Conservation (phyloP, 2,888 invertebrate species). For the Embidobia sp. region DNA sequence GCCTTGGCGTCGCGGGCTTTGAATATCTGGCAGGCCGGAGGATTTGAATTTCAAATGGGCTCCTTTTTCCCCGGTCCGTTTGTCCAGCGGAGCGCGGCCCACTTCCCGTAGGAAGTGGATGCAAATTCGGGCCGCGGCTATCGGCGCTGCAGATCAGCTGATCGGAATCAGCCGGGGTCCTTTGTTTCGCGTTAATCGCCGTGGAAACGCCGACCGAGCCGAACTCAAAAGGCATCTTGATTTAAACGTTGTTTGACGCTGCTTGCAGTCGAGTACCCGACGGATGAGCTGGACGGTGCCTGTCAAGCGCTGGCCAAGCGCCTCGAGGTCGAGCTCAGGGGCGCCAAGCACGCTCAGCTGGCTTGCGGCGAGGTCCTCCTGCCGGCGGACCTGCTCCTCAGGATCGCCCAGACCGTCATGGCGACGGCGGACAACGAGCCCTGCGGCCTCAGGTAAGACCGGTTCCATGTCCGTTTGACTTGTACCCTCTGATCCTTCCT, state of each 20-base stretch:
- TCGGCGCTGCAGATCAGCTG: slow-evolving; percentile 37
- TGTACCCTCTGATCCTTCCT: too few relatives aligned
- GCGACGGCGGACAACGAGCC: slow-evolving; percentile 94
- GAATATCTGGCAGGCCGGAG: too few relatives aligned
- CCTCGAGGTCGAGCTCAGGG: slow-evolving; percentile 89
- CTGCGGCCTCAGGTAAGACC: slow-evolving; percentile 88
- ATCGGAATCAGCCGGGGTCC: slow-evolving; percentile 31
- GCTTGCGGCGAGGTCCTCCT: slow-evolving; percentile 92
- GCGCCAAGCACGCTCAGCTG: slow-evolving; percentile 90
- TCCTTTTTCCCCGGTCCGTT: too few relatives aligned
- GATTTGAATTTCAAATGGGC: too few relatives aligned
- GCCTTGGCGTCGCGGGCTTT: too few relatives aligned
- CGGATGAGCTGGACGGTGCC: slow-evolving; percentile 83
- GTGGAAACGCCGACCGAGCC: too few relatives aligned
- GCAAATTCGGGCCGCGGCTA: too few relatives aligned
- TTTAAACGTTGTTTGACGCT: slow-evolving; percentile 13
- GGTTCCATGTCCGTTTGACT: too few relatives aligned
- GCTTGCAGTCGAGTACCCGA: slow-evolving; percentile 80
- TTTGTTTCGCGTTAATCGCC: slow-evolving; percentile 47
- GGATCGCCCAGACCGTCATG: slow-evolving; percentile 90
- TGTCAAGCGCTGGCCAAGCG: slow-evolving; percentile 88
- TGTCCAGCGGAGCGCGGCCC: too few relatives aligned
- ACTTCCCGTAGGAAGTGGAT: background rate
- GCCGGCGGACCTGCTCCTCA: slow-evolving; percentile 90
- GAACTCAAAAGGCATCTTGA: background rate